Conservation (phyloP, 2,888 invertebrate species). For the Ochropacha duplaris region DNA sequence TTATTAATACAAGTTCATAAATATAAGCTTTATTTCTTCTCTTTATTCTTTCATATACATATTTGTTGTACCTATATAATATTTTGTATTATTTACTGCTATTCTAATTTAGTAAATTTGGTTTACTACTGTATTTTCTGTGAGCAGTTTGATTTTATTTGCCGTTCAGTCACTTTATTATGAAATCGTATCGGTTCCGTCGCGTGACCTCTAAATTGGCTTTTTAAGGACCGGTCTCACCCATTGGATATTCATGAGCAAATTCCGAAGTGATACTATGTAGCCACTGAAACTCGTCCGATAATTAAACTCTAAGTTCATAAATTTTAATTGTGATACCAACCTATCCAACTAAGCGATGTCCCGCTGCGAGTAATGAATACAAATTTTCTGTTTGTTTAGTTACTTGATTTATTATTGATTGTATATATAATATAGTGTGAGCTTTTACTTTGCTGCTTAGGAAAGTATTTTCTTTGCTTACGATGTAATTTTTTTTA, state of each 20-base stretch:
- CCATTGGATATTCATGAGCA: constrained; percentile 47
- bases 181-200: constrained; percentile 2
- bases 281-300: constrained; percentile 17
- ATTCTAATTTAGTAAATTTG: too few species aligned
- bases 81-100: too few species aligned
- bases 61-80: too few species aligned
- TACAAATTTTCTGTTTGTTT: constrained; percentile 31
- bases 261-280: constrained; percentile 33
- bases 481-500: too few species aligned
- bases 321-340: constrained; percentile 41
- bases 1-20: too few species aligned
- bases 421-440: not conserved
- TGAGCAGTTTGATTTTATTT: too few species aligned
- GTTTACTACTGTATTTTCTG: too few species aligned
- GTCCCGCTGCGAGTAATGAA: constrained; percentile 38
- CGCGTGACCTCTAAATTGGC: constrained; percentile 16
- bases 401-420: constrained; percentile 17
- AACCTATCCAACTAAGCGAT: constrained; percentile 24
- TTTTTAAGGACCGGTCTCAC: constrained; percentile 30
- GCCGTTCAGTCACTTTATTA: too few species aligned
- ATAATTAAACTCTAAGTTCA: constrained; percentile 23
- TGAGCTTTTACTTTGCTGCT: not conserved
- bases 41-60: too few species aligned
- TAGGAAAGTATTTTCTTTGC: not conserved
- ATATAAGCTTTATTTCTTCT: too few species aligned